phyloP scores from a whole-genome alignment of 2,113 vertebrate species.

The Alces alces region DNA sequence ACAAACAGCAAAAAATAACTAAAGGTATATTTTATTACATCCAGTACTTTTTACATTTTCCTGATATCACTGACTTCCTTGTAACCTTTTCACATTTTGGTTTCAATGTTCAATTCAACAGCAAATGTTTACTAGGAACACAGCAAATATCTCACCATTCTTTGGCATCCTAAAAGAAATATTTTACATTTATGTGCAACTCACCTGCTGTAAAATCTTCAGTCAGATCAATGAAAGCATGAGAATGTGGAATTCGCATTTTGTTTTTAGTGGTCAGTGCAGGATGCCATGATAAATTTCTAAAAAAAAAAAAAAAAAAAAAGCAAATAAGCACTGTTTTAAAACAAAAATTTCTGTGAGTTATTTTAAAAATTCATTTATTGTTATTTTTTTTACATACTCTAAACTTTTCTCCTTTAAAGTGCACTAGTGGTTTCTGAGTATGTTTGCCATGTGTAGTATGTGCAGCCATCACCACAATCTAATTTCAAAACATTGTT shows the following conservation, averaged over 20 bases:
- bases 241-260: slow-evolving; percentile 91
- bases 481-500: background rate
- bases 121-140: background rate
- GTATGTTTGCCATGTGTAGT: background rate
- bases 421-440: background rate
- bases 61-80: background rate
- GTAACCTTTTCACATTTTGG: background rate
- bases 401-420: background rate
- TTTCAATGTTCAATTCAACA: background rate
- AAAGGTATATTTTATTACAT: background rate
- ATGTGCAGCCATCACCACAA: background rate
- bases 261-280: slow-evolving; percentile 74
- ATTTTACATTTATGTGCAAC: slow-evolving; percentile 57
- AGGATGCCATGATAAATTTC: slow-evolving; percentile 81
- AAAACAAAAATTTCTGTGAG: background rate
- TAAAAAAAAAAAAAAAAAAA: slow-evolving; percentile 68
- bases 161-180: background rate
- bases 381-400: background rate
- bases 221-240: slow-evolving; percentile 95
- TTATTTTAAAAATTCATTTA: background rate
- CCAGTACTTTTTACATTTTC: background rate
- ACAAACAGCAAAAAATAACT: background rate
- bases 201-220: slow-evolving; percentile 96
- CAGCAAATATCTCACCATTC: background rate
- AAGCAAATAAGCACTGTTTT: background rate